Evolutionary conservation across 2,113 vertebrate species (phyloP), one percentile per base, ranked within the genome.

Genomic region (Cryptomyrus ogoouensis): DNA sequence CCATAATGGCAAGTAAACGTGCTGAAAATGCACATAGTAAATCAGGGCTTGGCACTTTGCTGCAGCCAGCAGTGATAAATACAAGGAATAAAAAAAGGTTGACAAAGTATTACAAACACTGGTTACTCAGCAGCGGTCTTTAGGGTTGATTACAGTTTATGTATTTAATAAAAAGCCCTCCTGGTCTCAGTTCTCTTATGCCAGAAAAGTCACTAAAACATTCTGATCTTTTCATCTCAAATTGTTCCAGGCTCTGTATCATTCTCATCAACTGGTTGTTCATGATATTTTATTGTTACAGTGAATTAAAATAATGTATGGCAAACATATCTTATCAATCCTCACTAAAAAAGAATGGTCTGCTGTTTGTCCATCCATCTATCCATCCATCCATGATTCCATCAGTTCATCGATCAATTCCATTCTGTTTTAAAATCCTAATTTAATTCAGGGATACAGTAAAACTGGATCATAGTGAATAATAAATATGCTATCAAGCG

Each of bases 21-120:
- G 88, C 88, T 89, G 44, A 70, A 89, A 46, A 77, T 77, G 47
- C 44, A 77, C n/a, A 77, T 31, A 39, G 88, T 89, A 77, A 31
- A 77, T 50, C 62, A 89, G 66, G 27, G 10, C n/a, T 17, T 77
- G 46, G 47, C 66, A 50, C n/a, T 35, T 31, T 74, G 17, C 27
- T 49, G 44, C 83, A 77, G 39, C 6, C 83, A 84, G 21, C 31
- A 49, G 83, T 13, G 27, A 50, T 49, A 85, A n/a, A n/a, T 50
- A 24, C 5, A 39, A 80, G 70, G 27, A 35, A 77, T 77, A 74
- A 35, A 74, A 35, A 77, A 70, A 31, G 35, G 27, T 35, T 77
- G 70, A 39, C 19, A 35, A 39, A 39, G 31, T 77, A 19, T 7
- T 35, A 77, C 31, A 39, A 77, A 77, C 27, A 39, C 35, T 77